Percentiles rank a stretch among this genome's conserved stretches.
These are phyloP conservation scores for Mustela erminea DNA, from an alignment of 2,797 vertebrate genomes.

Conservation along the genomic window DNA sequence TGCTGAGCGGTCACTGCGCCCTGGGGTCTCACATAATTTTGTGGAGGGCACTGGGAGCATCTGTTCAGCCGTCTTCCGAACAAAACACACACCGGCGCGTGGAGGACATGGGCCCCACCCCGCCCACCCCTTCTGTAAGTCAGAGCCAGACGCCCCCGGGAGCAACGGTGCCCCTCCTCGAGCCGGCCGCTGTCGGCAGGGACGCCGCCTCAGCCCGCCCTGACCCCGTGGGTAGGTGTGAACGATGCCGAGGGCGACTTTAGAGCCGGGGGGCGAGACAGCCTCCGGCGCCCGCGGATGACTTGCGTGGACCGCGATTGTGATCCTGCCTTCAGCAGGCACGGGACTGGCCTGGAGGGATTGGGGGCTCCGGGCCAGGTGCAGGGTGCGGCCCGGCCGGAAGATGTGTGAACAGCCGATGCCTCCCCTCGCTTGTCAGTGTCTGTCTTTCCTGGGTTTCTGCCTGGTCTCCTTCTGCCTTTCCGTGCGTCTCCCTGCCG, in stretches of 20 bases:
- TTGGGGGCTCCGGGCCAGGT: neutral
- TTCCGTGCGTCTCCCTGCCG: neutral
- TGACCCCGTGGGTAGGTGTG: neutral
- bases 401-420: fast-evolving
- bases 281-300: neutral
- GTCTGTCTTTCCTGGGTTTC: neutral
- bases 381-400: fast-evolving
- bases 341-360: neutral
- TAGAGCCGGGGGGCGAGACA: neutral
- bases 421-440: too few relatives aligned
- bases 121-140: constrained; percentile 83
- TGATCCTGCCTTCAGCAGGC: neutral
- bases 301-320: neutral
- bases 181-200: neutral
- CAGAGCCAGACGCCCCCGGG: constrained; percentile 53
- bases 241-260: neutral
- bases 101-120: constrained; percentile 85
- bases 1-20: constrained; percentile 77
- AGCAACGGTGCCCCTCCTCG: too few relatives aligned
- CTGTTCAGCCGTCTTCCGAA: constrained; percentile 84
- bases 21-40: constrained; percentile 84
- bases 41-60: constrained; percentile 84
- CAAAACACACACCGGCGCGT: constrained; percentile 74
- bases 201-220: neutral
- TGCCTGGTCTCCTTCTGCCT: too few relatives aligned